These are phyloP conservation scores for Acanthosepion lycidas DNA, from an alignment of 2,888 invertebrate genomes.

Conservation along the genomic window DNA sequence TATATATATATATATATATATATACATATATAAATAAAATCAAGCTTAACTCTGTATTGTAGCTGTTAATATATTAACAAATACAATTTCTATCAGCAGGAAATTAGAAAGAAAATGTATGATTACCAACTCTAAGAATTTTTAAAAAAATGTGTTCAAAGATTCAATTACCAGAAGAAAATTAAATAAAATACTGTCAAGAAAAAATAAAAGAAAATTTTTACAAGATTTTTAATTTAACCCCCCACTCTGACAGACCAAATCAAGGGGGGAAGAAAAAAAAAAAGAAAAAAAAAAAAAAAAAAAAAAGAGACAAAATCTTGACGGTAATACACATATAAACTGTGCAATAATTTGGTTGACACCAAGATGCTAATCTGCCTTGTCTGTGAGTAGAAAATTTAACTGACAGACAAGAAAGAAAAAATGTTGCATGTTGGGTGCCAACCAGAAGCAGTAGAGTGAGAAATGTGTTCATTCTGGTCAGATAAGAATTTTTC, in stretches of 20 bases:
- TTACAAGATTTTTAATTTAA: too few relatives aligned
- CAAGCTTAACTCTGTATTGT: too few relatives aligned
- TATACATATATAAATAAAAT: too few relatives aligned
- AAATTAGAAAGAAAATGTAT: too few relatives aligned
- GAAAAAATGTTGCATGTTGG: neutral
- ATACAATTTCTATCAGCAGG: too few relatives aligned
- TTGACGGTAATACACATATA: neutral
- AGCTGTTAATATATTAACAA: too few relatives aligned
- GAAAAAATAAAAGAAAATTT: neutral
- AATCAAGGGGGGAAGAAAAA: neutral
- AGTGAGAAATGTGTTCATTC: constrained; percentile 1
- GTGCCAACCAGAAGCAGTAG: neutral
- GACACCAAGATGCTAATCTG: neutral
- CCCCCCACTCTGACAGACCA: too few relatives aligned
- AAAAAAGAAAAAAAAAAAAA: too few relatives aligned
- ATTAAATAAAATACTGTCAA: neutral
- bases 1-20: too few relatives aligned
- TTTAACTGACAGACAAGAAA: neutral
- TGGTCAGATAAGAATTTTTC: neutral
- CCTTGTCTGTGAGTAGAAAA: neutral
- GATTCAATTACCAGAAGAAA: neutral
- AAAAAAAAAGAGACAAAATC: neutral
- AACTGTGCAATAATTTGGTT: constrained; percentile 33
- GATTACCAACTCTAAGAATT: too few relatives aligned
- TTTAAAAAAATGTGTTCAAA: neutral